A percentile compares a stretch with the other conserved stretches of the same genome.
Evolutionary conservation across 2,113 vertebrate genomes (phyloP).

Genomic region (Theristicus caerulescens): DNA sequence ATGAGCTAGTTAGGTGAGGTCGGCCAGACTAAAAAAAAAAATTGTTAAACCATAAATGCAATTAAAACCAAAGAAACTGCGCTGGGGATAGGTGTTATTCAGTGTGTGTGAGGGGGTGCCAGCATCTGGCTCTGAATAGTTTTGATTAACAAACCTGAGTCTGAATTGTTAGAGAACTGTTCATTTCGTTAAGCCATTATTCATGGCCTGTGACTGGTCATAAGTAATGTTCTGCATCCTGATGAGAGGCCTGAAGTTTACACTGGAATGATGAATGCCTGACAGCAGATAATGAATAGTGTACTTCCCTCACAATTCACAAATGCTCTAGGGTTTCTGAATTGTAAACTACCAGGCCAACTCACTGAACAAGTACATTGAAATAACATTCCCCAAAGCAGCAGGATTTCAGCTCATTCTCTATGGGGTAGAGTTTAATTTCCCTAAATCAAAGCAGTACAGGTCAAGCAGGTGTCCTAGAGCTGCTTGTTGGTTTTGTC

Average conservation of each 20-base stretch:
- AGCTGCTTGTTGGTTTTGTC: conserved; percentile 1
- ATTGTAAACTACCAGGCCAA: conserved; percentile 52
- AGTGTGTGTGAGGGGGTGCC: neutral
- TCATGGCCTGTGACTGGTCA: conserved; percentile 60
- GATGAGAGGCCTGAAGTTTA: conserved; percentile 63
- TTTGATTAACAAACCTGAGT: conserved; percentile 53
- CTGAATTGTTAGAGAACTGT: conserved; percentile 50
- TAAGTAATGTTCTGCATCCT: conserved; percentile 64
- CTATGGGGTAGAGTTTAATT: conserved; percentile 13
- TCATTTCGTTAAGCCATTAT: conserved; percentile 66
- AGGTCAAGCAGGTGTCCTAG: conserved; percentile 49
- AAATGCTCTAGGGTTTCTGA: conserved; percentile 40
- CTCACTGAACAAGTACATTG: conserved; percentile 20
- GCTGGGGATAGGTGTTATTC: neutral
- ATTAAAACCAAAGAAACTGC: neutral
- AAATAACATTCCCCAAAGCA: conserved; percentile 52
- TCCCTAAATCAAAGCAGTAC: conserved; percentile 27
- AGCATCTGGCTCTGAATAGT: conserved; percentile 40
- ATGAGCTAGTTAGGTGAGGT: neutral
- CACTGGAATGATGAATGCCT: conserved; percentile 57
- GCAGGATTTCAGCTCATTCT: conserved; percentile 50
- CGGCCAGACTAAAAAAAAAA: neutral
- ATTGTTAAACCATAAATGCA: neutral
- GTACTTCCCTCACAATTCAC: conserved; percentile 58
- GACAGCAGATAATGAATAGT: conserved; percentile 66